Conservation (phyloP, 64 coral and sea anemone species). For the Stichodactyla mertensii region DNA sequence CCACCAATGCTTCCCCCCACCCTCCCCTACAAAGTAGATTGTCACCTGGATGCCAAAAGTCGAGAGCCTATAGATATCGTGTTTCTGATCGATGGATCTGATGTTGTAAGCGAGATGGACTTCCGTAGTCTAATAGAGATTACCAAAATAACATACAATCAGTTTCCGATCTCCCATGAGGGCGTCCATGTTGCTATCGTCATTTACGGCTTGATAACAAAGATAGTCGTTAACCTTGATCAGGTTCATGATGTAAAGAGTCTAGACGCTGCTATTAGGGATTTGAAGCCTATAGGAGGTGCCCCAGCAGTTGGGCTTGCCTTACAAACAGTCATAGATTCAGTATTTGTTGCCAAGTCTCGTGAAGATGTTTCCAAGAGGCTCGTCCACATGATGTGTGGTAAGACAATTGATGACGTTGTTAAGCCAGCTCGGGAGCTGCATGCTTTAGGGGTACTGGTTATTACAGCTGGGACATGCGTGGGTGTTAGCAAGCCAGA, state of each 20-base stretch:
- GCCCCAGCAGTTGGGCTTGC: background rate
- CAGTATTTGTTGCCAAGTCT: background rate
- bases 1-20: conserved; percentile 11
- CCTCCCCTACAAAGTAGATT: conserved; percentile 26
- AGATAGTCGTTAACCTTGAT: conserved; percentile 42
- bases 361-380: conserved; percentile 19
- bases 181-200: conserved; percentile 30
- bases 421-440: conserved; percentile 21
- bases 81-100: conserved; percentile 38
- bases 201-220: conserved; percentile 24
- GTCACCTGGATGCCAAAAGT: background rate
- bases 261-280: conserved; percentile 7
- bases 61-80: conserved; percentile 28
- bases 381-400: conserved; percentile 43
- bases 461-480: conserved; percentile 42
- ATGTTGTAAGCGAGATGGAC: conserved; percentile 6
- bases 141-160: conserved; percentile 15
- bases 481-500: conserved; percentile 26
- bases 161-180: conserved; percentile 20
- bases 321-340: conserved; percentile 22
- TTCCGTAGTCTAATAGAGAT: conserved; percentile 37
- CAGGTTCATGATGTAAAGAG: conserved; percentile 1
- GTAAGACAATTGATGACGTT: conserved; percentile 47
- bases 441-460: background rate
- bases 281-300: background rate